Conservation (phyloP, 2,797 vertebrate species). For the Acrossocheilus wenchowensis region DNA sequence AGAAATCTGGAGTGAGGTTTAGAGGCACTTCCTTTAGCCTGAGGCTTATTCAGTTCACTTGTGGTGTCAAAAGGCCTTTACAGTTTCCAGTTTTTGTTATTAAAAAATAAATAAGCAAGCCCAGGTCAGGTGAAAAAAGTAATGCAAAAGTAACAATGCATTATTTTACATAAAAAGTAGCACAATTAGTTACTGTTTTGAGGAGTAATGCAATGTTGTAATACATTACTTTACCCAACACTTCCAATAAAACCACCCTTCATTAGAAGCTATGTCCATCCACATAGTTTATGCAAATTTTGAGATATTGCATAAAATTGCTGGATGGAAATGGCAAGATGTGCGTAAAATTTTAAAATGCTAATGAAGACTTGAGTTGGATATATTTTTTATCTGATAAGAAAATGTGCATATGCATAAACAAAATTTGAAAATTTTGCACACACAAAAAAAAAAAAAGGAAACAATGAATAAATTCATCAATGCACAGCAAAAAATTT, state of each 20-base stretch:
- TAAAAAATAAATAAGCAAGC: neutral
- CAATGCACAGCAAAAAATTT: neutral
- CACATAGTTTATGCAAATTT: neutral
- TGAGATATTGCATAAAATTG: neutral
- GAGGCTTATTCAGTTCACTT: too few species aligned
- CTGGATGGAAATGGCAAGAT: neutral
- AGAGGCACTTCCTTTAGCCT: neutral
- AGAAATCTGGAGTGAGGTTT: too few species aligned
- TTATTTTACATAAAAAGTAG: neutral
- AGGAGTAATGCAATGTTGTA: neutral
- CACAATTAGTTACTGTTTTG: neutral
- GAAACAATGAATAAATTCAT: neutral
- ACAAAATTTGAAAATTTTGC: neutral
- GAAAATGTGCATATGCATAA: neutral
- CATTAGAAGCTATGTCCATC: neutral
- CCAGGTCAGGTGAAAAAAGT: neutral
- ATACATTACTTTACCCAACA: neutral
- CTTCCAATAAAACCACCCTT: neutral
- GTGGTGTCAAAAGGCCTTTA: neutral
- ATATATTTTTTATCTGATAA: neutral
- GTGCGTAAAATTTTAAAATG: neutral
- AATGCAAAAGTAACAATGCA: neutral
- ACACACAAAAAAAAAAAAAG: too few species aligned
- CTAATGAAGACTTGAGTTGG: neutral
- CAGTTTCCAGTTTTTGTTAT: neutral